A percentile compares a stretch with the other conserved stretches of the same genome.
Evolutionary conservation across 2,113 vertebrate genomes (phyloP).

Genomic region (Petroica traversi): DNA sequence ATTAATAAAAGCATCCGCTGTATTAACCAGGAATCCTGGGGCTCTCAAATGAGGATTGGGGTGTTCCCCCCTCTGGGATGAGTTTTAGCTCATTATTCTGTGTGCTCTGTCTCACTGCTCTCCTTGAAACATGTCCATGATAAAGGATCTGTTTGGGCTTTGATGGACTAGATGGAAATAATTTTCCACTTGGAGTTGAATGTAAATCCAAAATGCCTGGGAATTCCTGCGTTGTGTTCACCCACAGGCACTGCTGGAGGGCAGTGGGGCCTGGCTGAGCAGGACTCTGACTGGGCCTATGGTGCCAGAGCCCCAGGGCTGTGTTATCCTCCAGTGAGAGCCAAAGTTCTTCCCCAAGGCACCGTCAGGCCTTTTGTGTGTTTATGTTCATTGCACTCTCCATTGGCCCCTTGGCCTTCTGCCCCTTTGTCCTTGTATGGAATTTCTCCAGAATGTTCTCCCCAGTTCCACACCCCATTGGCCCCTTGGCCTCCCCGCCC

Average conservation of each 20-base stretch:
- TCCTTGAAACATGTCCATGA: not conserved
- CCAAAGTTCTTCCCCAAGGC: no score
- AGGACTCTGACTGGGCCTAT: no score
- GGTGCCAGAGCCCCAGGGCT: no score
- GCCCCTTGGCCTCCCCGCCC: no score
- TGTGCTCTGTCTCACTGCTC: not conserved
- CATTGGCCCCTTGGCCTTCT: no score
- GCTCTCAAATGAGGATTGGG: not conserved
- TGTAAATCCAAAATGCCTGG: not conserved
- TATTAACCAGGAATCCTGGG: not conserved
- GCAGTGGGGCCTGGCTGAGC: no score
- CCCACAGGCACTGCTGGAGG: not conserved
- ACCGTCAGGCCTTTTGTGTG: no score
- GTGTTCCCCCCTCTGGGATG: not conserved
- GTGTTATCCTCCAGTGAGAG: no score
- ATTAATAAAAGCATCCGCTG: conserved; percentile 37
- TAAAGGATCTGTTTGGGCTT: not conserved
- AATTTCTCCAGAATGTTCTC: no score
- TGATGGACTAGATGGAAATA: not conserved
- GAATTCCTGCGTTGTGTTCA: not conserved
- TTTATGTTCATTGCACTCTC: no score
- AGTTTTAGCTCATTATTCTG: not conserved
- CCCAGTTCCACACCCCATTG: no score
- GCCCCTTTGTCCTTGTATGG: no score
- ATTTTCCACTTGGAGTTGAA: not conserved